Conservation (phyloP, 2,113 vertebrate species). For the Eurypyga helias region DNA sequence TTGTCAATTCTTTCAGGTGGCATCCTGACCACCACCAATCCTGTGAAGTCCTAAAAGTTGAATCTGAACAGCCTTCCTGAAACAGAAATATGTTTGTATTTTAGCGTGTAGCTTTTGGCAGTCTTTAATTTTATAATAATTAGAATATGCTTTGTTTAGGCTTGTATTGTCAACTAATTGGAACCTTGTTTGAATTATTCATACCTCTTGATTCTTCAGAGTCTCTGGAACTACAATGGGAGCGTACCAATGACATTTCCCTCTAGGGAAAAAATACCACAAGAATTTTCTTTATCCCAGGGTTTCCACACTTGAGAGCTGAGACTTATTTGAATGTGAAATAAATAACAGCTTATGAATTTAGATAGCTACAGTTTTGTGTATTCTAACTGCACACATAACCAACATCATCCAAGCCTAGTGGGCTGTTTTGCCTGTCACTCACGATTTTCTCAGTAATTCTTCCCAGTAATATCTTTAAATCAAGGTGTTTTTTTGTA, state of each 20-base stretch:
- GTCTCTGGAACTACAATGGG: background rate
- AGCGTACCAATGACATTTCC: background rate
- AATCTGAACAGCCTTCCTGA: background rate
- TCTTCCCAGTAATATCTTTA: background rate
- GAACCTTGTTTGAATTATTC: slow-evolving; percentile 2
- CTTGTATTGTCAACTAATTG: background rate
- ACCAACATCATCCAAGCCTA: background rate
- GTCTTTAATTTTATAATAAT: background rate
- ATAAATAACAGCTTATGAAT: background rate
- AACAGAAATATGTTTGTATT: background rate
- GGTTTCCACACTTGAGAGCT: background rate
- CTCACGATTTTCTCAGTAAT: background rate
- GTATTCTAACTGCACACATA: background rate
- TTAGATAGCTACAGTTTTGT: background rate
- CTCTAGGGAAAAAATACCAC: background rate
- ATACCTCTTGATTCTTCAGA: slow-evolving; percentile 5
- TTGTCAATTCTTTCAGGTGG: background rate
- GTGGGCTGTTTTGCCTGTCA: background rate
- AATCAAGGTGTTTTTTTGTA: background rate
- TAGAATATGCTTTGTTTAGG: background rate
- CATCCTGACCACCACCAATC: background rate
- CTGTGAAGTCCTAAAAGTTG: background rate
- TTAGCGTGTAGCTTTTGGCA: background rate
- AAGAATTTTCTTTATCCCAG: slow-evolving; percentile 1
- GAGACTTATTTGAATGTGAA: background rate